These are phyloP conservation scores for Prolemur simus DNA, from an alignment of 2,113 vertebrate genomes.

Conservation along the genomic window DNA sequence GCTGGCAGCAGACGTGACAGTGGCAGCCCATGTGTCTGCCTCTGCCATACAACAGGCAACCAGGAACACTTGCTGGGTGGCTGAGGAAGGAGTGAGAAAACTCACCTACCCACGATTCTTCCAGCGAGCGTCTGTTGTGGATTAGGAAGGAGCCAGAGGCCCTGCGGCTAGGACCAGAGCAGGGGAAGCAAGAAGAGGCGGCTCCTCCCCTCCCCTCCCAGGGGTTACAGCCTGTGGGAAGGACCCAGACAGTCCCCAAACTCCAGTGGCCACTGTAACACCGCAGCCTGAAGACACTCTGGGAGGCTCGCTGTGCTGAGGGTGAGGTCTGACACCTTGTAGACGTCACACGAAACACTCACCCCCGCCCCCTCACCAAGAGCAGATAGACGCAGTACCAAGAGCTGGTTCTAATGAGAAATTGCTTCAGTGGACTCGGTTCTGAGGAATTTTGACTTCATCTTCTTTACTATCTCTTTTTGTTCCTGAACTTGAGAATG, in stretches of 20 bases:
- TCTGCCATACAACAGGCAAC: not conserved
- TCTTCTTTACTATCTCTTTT: not conserved
- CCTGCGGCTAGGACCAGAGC: fast-evolving
- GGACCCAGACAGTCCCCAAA: no score
- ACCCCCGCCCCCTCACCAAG: not conserved
- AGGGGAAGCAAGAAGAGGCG: not conserved
- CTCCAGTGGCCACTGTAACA: not conserved
- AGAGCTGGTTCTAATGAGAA: not conserved
- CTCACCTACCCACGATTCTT: not conserved
- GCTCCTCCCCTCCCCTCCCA: not conserved
- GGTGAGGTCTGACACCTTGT: not conserved
- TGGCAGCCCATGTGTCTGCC: not conserved
- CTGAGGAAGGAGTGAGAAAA: not conserved
- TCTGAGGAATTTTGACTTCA: not conserved
- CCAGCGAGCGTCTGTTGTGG: not conserved
- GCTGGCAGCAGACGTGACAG: not conserved
- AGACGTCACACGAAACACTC: not conserved
- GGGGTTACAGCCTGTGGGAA: not conserved
- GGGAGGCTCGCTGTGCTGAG: not conserved
- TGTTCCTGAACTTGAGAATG: not conserved
- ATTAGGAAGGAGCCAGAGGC: not conserved
- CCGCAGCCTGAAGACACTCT: no score
- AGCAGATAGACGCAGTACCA: not conserved
- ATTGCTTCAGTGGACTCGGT: fast-evolving
- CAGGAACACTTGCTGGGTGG: not conserved